Conservation (phyloP, 2,888 invertebrate genomes). For the Strigamia maritima region DNA sequence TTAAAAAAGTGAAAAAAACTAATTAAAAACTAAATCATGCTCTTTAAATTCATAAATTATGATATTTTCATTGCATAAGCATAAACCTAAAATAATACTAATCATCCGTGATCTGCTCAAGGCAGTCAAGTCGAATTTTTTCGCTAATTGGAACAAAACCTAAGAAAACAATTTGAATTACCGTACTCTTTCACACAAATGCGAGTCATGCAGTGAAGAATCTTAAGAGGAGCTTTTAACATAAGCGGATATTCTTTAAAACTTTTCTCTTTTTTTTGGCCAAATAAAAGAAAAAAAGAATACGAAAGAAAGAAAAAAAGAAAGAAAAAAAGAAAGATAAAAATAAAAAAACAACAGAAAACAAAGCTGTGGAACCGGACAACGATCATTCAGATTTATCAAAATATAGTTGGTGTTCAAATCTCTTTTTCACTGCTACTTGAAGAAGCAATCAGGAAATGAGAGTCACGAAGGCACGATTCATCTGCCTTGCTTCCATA, state of each 20-base stretch:
- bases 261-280: background rate
- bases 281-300: background rate
- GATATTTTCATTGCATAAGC: background rate
- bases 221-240: background rate
- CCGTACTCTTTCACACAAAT: background rate
- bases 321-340: background rate
- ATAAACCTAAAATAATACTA: background rate
- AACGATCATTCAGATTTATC: background rate
- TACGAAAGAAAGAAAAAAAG: background rate
- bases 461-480: constrained; percentile 24
- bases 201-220: constrained; percentile 2
- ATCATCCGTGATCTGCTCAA: background rate
- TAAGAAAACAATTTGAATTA: background rate
- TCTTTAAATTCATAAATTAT: background rate
- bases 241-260: constrained; percentile 15
- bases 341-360: background rate
- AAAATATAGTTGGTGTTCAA: background rate
- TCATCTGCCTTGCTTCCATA: constrained; percentile 29
- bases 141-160: background rate
- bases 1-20: background rate
- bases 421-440: background rate
- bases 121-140: background rate
- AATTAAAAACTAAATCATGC: background rate
- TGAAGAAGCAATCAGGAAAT: constrained; percentile 21
- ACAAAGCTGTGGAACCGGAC: background rate